Base-by-base conservation (phyloP, 2,113 vertebrate species). In the Sinocyclocheilus maitianheensis region DNA sequence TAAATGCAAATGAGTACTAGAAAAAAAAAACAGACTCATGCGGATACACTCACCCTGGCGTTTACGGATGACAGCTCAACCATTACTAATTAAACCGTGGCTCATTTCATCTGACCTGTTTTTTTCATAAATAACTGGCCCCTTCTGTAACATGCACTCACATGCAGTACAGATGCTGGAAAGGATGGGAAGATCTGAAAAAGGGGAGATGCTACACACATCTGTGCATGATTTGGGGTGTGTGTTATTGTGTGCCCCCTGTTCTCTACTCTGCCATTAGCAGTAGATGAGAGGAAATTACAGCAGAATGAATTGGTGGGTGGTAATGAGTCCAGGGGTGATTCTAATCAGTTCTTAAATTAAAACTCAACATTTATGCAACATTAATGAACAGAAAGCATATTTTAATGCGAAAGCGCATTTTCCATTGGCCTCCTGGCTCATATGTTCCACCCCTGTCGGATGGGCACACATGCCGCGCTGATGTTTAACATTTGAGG, bases 281-380 rank as follows among this genome's bases (percentile, higher is more conserved):
- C 34, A 82, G 84, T 88, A 90, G 89, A 90, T 88, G 71, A 83
- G 40, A 24, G 80, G 86, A 76, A 81, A 90, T 93, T 86, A 87
- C 84, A 46, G 87, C 85, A 85, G 86, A 93, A 92, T 88, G 69
- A 88, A 93, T 92, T 91, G 89, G 90, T 91, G 91, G 91, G 89
- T 90, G 91, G 92, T 93, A 92, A 93, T 93, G 91, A 93, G 92
- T 93, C 87, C 90, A 91, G 88, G 91, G 89, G 89, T 78, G 91
- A 91, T 93, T 93, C 89, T 92, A 93, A 94, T 93, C 91, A 91
- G 91, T 88, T 93, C 90, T 91, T 94, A 90, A 94, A 94, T 94
- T 93, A 91, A 87, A 92, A 91, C 89, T 84, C 85, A 86, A 91
- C 91, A 88, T 92, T 91, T 91, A 93, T 94, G 89, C 93, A 95